Conservation (phyloP, 2,797 vertebrate species). For the Passerculus sandwichensis region DNA sequence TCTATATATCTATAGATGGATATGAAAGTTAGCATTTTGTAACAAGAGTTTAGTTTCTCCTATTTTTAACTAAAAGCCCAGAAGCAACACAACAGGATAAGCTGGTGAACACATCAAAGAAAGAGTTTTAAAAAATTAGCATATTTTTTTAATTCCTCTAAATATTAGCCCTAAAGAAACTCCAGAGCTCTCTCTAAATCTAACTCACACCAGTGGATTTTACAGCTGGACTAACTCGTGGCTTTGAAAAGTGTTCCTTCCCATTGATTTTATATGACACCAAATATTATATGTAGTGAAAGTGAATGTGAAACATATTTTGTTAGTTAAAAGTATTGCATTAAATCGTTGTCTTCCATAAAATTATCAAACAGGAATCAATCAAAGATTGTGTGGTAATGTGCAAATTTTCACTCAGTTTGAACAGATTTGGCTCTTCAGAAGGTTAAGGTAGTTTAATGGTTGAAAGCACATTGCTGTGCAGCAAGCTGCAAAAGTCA, state of each 20-base stretch:
- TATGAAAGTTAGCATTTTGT: not conserved
- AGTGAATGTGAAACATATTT: conserved; percentile 58
- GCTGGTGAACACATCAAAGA: not conserved
- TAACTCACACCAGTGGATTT: not conserved
- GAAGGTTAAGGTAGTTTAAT: conserved; percentile 79
- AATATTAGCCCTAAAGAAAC: not conserved
- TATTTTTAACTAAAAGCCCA: not conserved
- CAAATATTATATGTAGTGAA: conserved; percentile 29
- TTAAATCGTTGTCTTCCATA: conserved; percentile 37
- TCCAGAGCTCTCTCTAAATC: not conserved
- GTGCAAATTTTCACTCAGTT: conserved; percentile 79
- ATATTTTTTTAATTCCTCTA: not conserved
- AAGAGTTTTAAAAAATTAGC: not conserved
- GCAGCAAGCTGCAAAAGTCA: conserved; percentile 79
- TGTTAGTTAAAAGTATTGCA: conserved; percentile 71
- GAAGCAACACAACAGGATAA: not conserved
- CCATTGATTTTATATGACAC: conserved; percentile 38
- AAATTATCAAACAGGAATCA: conserved; percentile 75
- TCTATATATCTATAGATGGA: not conserved
- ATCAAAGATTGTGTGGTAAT: conserved; percentile 68
- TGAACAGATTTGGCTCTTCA: conserved; percentile 73
- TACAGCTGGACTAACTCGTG: conserved; percentile 44
- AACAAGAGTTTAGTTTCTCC: not conserved
- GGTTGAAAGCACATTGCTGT: conserved; percentile 78
- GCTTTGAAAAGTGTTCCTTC: conserved; percentile 70